Evolutionary conservation across 2,888 invertebrate genomes (phyloP), one percentile per base, ranked within the genome.

Genomic region (Latrodectus elegans): DNA sequence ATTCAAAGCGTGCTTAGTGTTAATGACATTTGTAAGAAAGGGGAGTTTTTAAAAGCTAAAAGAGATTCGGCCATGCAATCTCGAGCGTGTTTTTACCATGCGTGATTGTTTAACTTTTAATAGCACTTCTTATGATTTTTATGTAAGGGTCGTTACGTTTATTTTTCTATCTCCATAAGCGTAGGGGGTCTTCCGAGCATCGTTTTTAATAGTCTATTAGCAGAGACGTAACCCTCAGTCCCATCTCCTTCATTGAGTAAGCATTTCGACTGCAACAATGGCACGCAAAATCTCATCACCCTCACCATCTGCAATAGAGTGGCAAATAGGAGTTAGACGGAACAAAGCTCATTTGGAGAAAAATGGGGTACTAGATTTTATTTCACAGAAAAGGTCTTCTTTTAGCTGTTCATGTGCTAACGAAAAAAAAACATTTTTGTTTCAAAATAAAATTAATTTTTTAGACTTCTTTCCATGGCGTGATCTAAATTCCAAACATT

Each of bases 101-200:
- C 86, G 86, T 87, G 86, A 87, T 87, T 87, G 86, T 77, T 87
- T 87, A 87, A 81, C 81, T 81, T 82, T 82, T 87, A 86, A 86
- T 86, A 79, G 85, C 75, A 80, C 73, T 77, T 81, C 81, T 84
- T 81, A 81, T 77, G 86, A 81, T 81, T 81, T 77, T 79, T 79
- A 79, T 85, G 79, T 84, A 60, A 60, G 72, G 22, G 53, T 65
- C 17, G 53, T 52, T 55, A 51, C 22, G 38, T 38, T 38, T 38
- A 38, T 38, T 38, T 38, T 38, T 38, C 38, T 38, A 38, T 38
- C 38, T 38, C 38, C 38, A 38, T 38, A 38, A 51, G 38, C 26
- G 64, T 55, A 17, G 51, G 60, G 60, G 12, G n/a, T 49, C 17
- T 60, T 38, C 12, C 17, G 17, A 73, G 70, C 51, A 52, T 72